These are phyloP conservation scores for Trididemnum nubilum DNA, from an alignment of 23 tunicate species.

Conservation along the genomic window DNA sequence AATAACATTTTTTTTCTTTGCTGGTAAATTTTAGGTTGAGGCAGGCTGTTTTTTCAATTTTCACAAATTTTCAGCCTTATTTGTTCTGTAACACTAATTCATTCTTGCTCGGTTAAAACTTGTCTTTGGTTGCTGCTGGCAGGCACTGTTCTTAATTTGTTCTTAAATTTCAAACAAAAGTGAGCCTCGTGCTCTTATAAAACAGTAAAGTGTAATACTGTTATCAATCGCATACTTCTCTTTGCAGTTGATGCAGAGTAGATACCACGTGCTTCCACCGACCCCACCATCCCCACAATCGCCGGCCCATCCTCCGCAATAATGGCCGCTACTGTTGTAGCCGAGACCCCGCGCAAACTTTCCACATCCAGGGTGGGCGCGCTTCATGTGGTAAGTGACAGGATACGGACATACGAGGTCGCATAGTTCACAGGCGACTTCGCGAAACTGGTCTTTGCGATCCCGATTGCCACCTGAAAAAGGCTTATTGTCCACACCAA, in stretches of 20 bases:
- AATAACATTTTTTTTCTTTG: too few species aligned
- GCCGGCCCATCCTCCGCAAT: slow-evolving; percentile 82
- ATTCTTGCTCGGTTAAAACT: too few species aligned
- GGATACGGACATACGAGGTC: slow-evolving; percentile 59
- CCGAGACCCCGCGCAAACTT: slow-evolving; percentile 65
- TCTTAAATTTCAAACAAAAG: too few species aligned
- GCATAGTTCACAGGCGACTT: slow-evolving; percentile 59
- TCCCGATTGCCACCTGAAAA: slow-evolving; percentile 6
- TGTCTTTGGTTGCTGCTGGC: too few species aligned
- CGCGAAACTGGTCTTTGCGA: slow-evolving; percentile 44
- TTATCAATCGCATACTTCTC: slow-evolving; percentile 25
- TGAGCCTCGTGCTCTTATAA: too few species aligned
- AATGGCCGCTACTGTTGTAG: slow-evolving; percentile 78
- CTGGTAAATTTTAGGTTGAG: too few species aligned
- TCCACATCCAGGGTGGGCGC: slow-evolving; percentile 76
- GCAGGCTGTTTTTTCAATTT: too few species aligned
- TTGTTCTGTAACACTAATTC: too few species aligned
- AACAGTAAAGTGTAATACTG: neutral
- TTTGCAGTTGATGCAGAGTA: slow-evolving; percentile 55
- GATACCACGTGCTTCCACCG: slow-evolving; percentile 83
- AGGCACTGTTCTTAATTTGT: too few species aligned
- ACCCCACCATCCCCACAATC: slow-evolving; percentile 72
- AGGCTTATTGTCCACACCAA: neutral
- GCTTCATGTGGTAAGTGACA: slow-evolving; percentile 77
- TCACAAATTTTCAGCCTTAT: too few species aligned